Conservation (phyloP, 2,888 invertebrate species). For the Pachymerium ferrugineum region DNA sequence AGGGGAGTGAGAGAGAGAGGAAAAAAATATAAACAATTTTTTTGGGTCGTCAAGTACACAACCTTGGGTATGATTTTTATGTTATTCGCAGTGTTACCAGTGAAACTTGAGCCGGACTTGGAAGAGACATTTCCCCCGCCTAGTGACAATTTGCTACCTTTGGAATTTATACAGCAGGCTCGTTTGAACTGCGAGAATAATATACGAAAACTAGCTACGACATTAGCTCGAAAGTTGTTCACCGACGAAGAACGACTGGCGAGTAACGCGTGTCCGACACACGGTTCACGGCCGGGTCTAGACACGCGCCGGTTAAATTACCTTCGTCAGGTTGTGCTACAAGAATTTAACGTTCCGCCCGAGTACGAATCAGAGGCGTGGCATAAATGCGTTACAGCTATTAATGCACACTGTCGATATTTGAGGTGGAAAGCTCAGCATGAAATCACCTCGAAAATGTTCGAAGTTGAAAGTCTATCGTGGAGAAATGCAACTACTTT, state of each 20-base stretch:
- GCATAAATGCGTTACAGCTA: conserved; percentile 25
- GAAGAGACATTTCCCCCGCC: neutral
- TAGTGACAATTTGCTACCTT: neutral
- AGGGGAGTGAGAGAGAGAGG: neutral
- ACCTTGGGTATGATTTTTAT: too few species aligned
- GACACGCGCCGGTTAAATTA: conserved; percentile 12
- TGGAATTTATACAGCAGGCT: neutral
- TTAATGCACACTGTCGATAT: conserved; percentile 32
- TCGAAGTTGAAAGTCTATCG: neutral
- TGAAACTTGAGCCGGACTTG: neutral
- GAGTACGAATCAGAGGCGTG: conserved; percentile 5
- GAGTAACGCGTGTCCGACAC: conserved; percentile 13
- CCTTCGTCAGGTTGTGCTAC: conserved; percentile 11
- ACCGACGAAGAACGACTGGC: conserved; percentile 9
- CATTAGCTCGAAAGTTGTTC: neutral
- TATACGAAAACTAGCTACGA: conserved; percentile 25
- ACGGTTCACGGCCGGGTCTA: conserved; percentile 10
- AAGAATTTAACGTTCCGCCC: neutral
- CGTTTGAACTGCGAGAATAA: neutral
- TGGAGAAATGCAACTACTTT: neutral
- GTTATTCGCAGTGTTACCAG: conserved; percentile 14
- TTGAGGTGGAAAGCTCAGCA: conserved; percentile 28
- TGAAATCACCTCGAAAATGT: neutral
- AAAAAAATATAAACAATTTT: too few species aligned
- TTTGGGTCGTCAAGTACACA: too few species aligned